Evolutionary conservation across 2,888 invertebrate species (phyloP).

Genomic region (Epinotia nisella): DNA sequence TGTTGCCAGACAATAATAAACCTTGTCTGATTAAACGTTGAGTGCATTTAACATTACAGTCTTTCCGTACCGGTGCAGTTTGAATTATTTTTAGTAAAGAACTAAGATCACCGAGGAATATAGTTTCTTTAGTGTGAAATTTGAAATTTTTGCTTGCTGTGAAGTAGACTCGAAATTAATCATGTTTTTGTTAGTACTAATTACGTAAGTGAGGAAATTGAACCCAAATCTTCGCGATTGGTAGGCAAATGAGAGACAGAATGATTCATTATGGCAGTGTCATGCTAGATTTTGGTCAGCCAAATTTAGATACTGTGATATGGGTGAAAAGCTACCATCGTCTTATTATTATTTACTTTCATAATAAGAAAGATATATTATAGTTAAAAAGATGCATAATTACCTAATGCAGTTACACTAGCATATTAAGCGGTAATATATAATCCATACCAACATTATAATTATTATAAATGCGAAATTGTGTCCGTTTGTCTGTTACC

Average conservation of each 20-base stretch:
- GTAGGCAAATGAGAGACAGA: slow-evolving; percentile 8
- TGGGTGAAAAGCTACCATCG: neutral
- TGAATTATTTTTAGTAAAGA: slow-evolving; percentile 22
- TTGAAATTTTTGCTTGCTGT: slow-evolving; percentile 24
- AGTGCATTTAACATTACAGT: slow-evolving; percentile 16
- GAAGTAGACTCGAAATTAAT: slow-evolving; percentile 43
- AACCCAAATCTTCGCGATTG: slow-evolving; percentile 21
- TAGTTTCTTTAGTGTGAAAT: slow-evolving; percentile 17
- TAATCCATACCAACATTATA: too few species aligned
- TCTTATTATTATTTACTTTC: too few species aligned
- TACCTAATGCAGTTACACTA: too few species aligned
- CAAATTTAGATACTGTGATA: neutral
- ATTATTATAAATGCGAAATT: too few species aligned
- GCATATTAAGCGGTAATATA: too few species aligned
- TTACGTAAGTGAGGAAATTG: slow-evolving; percentile 40
- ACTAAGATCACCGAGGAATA: slow-evolving; percentile 11
- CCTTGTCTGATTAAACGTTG: slow-evolving; percentile 44
- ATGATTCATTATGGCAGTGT: slow-evolving; percentile 1
- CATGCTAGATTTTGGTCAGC: neutral
- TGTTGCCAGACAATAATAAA: slow-evolving; percentile 56
- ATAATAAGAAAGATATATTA: too few species aligned
- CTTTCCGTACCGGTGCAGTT: neutral
- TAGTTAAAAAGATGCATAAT: too few species aligned
- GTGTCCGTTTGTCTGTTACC: too few species aligned
- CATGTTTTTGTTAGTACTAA: slow-evolving; percentile 33